Base-by-base conservation (phyloP, 2,888 invertebrate species). In the Drosophila bunnanda region DNA sequence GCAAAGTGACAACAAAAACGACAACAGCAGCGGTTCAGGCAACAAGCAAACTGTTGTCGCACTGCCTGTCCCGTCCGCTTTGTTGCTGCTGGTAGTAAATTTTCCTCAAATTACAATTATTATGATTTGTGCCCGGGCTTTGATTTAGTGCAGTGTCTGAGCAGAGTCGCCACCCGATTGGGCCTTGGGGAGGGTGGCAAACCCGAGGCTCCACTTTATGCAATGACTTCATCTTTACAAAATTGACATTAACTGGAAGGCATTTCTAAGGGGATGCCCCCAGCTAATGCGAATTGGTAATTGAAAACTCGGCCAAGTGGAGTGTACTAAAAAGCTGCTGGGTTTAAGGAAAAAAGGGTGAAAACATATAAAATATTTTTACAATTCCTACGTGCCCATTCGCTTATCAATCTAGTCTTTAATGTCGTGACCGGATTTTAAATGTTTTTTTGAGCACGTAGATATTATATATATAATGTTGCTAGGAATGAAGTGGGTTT, bases 101-200 rank as follows among this genome's bases (percentile, higher is more conserved):
- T 89, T 85, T 85, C 85, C 87, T 85, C 89, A 85, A 85, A 85
- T 88, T 89, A 89, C 89, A 85, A 85, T 89, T 85, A 85, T 88
- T 87, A 89, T 85, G 85, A 85, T 85, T 85, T 85, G 85, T 85
- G 89, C 85, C 80, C 83, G 76, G 77, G 75, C 75, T 83, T 86
- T 83, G 83, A 83, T 83, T 83, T 83, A 83, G 83, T 88, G 77
- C 70, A 72, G 12, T 48, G 64, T 48, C 61, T 56, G 34, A 48
- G 53, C 57, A 66, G 41, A 53, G 17, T 53, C 20, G 48, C 10
- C 53, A 48, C 48, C 43, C 36, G 36, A 48, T 68, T 56, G 69
- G 56, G 75, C 68, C 57, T 34, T 38, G 55, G 30, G 50, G 48
- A 15, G n/a, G 48, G 17, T 8, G 48, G 4, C 53, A 44, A 74